Conservation (phyloP, 2,888 invertebrate species). For the Thera britannica region DNA sequence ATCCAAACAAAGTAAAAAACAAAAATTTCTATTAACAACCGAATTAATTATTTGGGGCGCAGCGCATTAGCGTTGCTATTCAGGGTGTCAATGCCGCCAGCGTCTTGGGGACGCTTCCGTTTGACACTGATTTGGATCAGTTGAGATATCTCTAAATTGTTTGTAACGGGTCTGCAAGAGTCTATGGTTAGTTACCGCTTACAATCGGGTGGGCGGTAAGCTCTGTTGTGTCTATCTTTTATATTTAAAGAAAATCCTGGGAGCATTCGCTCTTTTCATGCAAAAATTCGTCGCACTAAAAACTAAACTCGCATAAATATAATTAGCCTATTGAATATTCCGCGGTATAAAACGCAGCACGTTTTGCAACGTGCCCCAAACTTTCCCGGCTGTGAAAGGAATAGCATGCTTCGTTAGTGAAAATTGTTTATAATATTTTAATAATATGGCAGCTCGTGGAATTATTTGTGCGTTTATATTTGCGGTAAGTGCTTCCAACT, state of each 20-base stretch:
- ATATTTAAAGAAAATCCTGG: not conserved
- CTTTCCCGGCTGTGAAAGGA: slow-evolving; percentile 26
- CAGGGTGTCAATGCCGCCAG: too few relatives aligned
- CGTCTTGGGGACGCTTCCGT: too few relatives aligned
- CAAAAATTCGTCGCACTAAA: not conserved
- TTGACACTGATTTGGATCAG: too few relatives aligned
- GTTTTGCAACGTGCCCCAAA: slow-evolving; percentile 27
- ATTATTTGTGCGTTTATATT: slow-evolving; percentile 33
- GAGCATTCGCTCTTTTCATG: not conserved
- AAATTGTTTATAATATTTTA: slow-evolving; percentile 16
- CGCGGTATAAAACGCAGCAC: slow-evolving; percentile 38
- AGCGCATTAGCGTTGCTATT: too few relatives aligned
- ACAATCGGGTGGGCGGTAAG: too few relatives aligned
- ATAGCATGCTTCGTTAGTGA: slow-evolving; percentile 19
- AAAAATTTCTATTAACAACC: too few relatives aligned
- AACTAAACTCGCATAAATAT: not conserved
- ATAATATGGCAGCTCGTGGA: slow-evolving; percentile 28
- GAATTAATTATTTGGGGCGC: too few relatives aligned
- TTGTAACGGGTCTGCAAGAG: too few relatives aligned
- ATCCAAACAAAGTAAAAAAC: too few relatives aligned
- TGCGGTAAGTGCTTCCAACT: slow-evolving; percentile 40
- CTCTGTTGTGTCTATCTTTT: too few relatives aligned
- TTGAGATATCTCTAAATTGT: too few relatives aligned
- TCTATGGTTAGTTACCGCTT: too few relatives aligned
- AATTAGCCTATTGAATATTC: slow-evolving; percentile 36